Percentiles rank a stretch among this genome's conserved stretches.
Conservation (phyloP, 2,797 vertebrate species). For the Iguana delicatissima region DNA sequence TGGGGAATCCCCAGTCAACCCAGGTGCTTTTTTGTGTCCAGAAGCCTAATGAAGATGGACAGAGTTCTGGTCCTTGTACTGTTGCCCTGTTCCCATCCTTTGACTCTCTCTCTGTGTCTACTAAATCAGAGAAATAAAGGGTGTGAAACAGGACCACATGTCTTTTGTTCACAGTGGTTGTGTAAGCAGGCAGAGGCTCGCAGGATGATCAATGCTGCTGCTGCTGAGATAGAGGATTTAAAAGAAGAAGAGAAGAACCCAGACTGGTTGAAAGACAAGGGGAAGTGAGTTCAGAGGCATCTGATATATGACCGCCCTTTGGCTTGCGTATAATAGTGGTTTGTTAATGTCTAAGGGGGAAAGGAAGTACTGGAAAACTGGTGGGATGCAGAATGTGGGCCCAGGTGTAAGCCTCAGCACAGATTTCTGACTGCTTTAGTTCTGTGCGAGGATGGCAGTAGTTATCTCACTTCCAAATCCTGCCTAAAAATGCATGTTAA, state of each 20-base stretch:
- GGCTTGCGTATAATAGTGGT: not conserved
- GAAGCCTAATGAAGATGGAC: not conserved
- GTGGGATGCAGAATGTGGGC: not conserved
- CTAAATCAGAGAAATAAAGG: not conserved
- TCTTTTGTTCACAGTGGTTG: constrained; percentile 86
- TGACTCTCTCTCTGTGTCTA: not conserved
- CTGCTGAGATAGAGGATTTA: constrained; percentile 86
- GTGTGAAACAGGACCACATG: constrained; percentile 3
- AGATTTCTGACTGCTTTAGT: no score
- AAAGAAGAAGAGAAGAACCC: constrained; percentile 91
- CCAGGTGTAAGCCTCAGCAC: not conserved
- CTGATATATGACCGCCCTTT: not conserved
- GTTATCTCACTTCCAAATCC: no score
- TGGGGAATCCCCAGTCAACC: not conserved
- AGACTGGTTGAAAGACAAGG: constrained; percentile 95
- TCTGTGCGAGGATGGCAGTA: not conserved
- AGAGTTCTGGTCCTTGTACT: no score
- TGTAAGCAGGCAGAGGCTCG: constrained; percentile 89
- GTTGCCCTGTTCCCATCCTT: not conserved
- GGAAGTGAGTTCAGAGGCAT: constrained; percentile 85
- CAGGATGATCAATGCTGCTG: constrained; percentile 78
- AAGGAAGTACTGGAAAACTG: not conserved
- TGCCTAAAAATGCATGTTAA: not conserved
- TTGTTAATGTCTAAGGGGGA: not conserved
- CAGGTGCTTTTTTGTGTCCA: not conserved